These are phyloP conservation scores for Rambutsinella grinnellia DNA, from an alignment of 2,888 invertebrate genomes.

Conservation along the genomic window DNA sequence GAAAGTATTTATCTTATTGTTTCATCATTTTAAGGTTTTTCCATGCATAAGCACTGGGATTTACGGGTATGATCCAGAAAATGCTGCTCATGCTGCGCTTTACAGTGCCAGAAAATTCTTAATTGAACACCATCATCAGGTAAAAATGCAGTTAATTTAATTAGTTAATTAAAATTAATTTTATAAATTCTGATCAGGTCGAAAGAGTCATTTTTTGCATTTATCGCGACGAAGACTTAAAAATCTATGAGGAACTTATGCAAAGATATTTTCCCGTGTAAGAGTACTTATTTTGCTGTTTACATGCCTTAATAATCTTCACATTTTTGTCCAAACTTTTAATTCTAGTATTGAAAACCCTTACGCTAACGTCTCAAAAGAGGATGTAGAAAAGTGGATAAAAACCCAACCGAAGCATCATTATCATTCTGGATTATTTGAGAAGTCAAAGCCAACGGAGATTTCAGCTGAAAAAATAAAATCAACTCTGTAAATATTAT, in stretches of 20 bases:
- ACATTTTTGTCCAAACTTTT: too few species aligned
- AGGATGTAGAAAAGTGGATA: too few species aligned
- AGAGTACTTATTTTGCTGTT: too few species aligned
- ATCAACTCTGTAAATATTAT: too few species aligned
- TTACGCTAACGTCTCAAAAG: too few species aligned
- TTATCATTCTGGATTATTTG: too few species aligned
- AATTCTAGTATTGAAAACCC: too few species aligned
- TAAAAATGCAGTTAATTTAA: background rate
- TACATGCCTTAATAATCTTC: too few species aligned
- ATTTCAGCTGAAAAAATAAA: too few species aligned
- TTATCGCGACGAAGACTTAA: conserved; percentile 12
- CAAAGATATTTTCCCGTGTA: conserved; percentile 35
- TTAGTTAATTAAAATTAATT: background rate
- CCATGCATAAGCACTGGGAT: conserved; percentile 30
- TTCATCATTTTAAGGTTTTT: conserved; percentile 12
- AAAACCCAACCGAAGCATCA: too few species aligned
- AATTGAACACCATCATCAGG: conserved; percentile 17
- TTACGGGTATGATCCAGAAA: conserved; percentile 7
- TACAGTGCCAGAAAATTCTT: conserved; percentile 5
- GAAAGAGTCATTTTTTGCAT: conserved; percentile 21
- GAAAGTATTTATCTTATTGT: background rate
- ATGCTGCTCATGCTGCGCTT: conserved; percentile 30
- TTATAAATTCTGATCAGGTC: background rate
- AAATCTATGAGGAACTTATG: conserved; percentile 14
- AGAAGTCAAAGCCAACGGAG: too few species aligned